phyloP scores from a whole-genome alignment of 1,140 invertebrate genomes.

The Phocides pigmalion region DNA sequence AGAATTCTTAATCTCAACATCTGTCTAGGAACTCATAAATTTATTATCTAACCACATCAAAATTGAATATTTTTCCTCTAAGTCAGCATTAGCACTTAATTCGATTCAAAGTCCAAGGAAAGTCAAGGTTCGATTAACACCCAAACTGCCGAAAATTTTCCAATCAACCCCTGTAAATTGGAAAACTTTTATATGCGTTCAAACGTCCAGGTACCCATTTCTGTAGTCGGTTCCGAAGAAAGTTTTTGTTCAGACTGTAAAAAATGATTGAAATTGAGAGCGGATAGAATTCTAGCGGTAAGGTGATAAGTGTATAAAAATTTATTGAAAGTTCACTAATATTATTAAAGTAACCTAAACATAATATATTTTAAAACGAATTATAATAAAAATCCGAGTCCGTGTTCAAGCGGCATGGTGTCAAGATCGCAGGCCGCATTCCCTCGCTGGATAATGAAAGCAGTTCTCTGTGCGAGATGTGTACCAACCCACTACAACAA shows the following conservation, averaged over 20 bases:
- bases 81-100: slow-evolving; percentile 54
- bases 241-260: slow-evolving; percentile 59
- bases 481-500: too few relatives aligned
- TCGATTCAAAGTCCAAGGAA: slow-evolving; percentile 59
- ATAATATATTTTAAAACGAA: too few relatives aligned
- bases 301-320: neutral
- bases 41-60: too few relatives aligned
- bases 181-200: slow-evolving; percentile 83
- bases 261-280: slow-evolving; percentile 32
- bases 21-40: too few relatives aligned
- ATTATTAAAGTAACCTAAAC: too few relatives aligned
- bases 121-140: slow-evolving; percentile 79
- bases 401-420: too few relatives aligned
- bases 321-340: neutral
- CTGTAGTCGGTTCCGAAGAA: slow-evolving; percentile 65
- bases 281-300: slow-evolving; percentile 19
- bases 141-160: slow-evolving; percentile 79
- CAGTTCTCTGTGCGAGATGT: too few relatives aligned
- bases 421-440: too few relatives aligned
- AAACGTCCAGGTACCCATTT: slow-evolving; percentile 78
- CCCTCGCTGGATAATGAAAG: too few relatives aligned
- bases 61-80: too few relatives aligned
- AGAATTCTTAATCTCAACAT: too few relatives aligned
- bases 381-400: too few relatives aligned
- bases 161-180: slow-evolving; percentile 81